These are phyloP conservation scores for Nematolebias whitei DNA, from an alignment of 2,113 vertebrate species.

Conservation along the genomic window DNA sequence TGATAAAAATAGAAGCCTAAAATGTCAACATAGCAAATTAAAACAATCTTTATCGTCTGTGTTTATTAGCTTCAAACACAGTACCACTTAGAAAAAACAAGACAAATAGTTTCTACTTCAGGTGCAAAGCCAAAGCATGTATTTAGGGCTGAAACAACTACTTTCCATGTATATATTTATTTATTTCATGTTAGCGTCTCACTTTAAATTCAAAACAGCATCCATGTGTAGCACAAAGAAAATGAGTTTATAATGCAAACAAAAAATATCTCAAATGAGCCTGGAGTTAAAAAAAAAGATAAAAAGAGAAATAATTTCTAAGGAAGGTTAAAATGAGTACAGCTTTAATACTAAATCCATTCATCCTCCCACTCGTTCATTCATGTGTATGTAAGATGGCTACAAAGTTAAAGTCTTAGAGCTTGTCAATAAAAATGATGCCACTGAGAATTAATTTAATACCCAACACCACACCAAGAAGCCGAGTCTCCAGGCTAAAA, in stretches of 20 bases:
- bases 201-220: slow-evolving; percentile 35
- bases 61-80: too few species aligned
- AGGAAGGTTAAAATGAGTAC: too few species aligned
- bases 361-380: too few species aligned
- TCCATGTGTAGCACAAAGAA: slow-evolving; percentile 1
- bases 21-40: neutral
- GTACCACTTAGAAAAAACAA: slow-evolving; percentile 4
- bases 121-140: slow-evolving; percentile 23
- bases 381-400: too few species aligned
- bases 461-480: too few species aligned
- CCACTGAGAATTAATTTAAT: too few species aligned
- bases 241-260: slow-evolving; percentile 4
- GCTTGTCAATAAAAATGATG: too few species aligned
- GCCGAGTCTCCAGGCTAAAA: too few species aligned
- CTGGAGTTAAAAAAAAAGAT: neutral
- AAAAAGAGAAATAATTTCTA: neutral
- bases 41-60: slow-evolving; percentile 3
- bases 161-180: neutral
- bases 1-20: neutral
- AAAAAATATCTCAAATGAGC: neutral
- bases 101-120: slow-evolving; percentile 31
- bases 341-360: too few species aligned
- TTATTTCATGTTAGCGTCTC: neutral
- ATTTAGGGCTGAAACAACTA: neutral
- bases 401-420: too few species aligned